Evolutionary conservation across 2,888 invertebrate genomes (phyloP).

Genomic region (Palloptera scutellata): DNA sequence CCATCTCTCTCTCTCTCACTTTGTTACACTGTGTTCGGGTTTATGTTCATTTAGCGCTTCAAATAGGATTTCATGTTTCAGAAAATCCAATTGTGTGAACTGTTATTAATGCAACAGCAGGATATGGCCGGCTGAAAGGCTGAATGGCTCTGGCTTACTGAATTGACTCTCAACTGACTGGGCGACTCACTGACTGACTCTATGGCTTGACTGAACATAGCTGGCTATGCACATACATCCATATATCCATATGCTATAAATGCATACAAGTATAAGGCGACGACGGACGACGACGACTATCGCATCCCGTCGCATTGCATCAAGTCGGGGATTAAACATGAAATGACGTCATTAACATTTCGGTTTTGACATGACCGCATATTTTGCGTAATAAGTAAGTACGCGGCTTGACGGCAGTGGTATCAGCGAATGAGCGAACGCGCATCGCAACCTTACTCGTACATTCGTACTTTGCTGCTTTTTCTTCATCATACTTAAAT

Average conservation of each 20-base stretch:
- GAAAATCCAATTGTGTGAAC: conserved; percentile 30
- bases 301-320: neutral
- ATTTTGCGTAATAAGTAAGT: conserved; percentile 39
- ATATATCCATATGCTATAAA: neutral
- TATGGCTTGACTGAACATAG: conserved; percentile 1
- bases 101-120: conserved; percentile 26
- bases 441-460: neutral
- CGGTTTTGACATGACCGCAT: conserved; percentile 38
- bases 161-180: neutral
- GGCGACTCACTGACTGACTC: conserved; percentile 4
- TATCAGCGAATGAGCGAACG: neutral
- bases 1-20: neutral
- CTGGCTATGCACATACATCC: neutral
- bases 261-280: conserved; percentile 6
- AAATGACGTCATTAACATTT: conserved; percentile 41
- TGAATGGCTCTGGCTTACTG: too few relatives aligned
- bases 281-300: neutral
- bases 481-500: conserved; percentile 29
- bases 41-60: neutral
- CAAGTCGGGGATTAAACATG: conserved; percentile 29
- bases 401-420: neutral
- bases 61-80: neutral
- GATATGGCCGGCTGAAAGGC: neutral
- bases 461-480: conserved; percentile 47
- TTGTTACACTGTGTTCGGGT: neutral